Base-by-base conservation (phyloP, 37 sponge, comb jelly and placozoan genomes). In the Aplysina aerophoba region DNA sequence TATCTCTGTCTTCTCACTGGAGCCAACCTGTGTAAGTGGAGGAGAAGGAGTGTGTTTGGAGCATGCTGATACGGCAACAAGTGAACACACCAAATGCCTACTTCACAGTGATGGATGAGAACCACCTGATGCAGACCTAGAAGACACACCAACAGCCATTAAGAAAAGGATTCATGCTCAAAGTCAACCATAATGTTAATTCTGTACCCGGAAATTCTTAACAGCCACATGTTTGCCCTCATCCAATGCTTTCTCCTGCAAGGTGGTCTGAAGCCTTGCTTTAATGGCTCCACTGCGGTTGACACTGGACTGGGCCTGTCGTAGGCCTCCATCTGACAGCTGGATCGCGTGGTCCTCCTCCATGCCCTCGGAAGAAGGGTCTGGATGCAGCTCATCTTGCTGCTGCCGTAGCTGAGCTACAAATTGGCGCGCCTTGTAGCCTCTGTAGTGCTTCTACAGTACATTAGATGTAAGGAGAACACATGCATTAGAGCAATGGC, bases 1-100 rank as follows among this genome's bases (percentile, higher is more conserved):
- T 14, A 90, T 55, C 14, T 41, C 83, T 17, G 65, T 34, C 50
- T 82, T 30, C n/a, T 83, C 89, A 85, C 78, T 84, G 33, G 41
- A 56, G 16, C 83, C 68, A 55, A 84, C 72, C 27, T 44, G 8
- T 44, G 8, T 8, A 44, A n/a, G n/a, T n/a, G n/a, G 50, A 44
- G 50, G 8, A 8, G 50, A 44, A 44, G 50, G 50, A 8, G 3
- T 3, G 3, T 44, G 50, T 44, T 11, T 11, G 50, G 50, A 44
- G 50, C 8, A 11, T 44, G 8, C 50, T 44, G 50, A 8, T 11
- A 44, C 3, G 3, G 50, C 50, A 44, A 8, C 6, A 11, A 44
- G 50, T 44, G 3, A 44, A 44, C 50, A 8, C 8, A 44, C 50
- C 3, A 44, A 44, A 8, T 3, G 3, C 8, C 50, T 8, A 44